These are phyloP conservation scores for Lithosia quadra DNA, from an alignment of 2,888 invertebrate genomes.

Conservation along the genomic window DNA sequence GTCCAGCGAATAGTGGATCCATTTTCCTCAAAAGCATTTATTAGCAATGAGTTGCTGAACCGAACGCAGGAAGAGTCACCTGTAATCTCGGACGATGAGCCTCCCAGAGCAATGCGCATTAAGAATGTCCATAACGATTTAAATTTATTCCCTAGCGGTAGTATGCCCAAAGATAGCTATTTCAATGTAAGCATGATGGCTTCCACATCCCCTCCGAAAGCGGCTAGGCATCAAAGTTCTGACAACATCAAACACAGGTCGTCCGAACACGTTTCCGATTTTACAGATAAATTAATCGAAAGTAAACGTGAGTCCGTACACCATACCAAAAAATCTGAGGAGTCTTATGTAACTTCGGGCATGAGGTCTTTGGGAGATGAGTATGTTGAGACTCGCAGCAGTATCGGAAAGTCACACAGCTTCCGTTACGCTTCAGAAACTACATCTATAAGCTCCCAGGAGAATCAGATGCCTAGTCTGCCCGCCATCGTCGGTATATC, in stretches of 20 bases:
- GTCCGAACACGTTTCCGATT: slow-evolving; percentile 74
- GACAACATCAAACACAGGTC: slow-evolving; percentile 80
- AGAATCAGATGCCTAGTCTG: slow-evolving; percentile 83
- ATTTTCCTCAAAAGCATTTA: slow-evolving; percentile 78
- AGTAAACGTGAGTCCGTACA: slow-evolving; percentile 69
- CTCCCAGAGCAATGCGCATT: slow-evolving; percentile 73
- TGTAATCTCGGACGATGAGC: slow-evolving; percentile 74
- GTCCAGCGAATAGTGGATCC: slow-evolving; percentile 77
- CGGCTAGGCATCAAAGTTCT: slow-evolving; percentile 74
- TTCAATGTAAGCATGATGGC: slow-evolving; percentile 75
- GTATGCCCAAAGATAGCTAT: slow-evolving; percentile 81
- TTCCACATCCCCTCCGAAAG: slow-evolving; percentile 76
- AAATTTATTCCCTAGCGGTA: slow-evolving; percentile 73
- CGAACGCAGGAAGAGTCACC: slow-evolving; percentile 70
- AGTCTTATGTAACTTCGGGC: slow-evolving; percentile 73
- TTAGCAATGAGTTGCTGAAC: slow-evolving; percentile 71
- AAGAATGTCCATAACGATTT: slow-evolving; percentile 73
- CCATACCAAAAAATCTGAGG: slow-evolving; percentile 70
- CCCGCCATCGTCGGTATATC: slow-evolving; percentile 84
- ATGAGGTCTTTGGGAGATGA: slow-evolving; percentile 80
- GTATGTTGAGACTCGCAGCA: slow-evolving; percentile 82
- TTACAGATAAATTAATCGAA: slow-evolving; percentile 69
- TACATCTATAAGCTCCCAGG: slow-evolving; percentile 80
- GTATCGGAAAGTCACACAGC: slow-evolving; percentile 91
- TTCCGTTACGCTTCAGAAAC: slow-evolving; percentile 88